Conservation (phyloP, 2,113 vertebrate species). For the Cyanoderma ruficeps region DNA sequence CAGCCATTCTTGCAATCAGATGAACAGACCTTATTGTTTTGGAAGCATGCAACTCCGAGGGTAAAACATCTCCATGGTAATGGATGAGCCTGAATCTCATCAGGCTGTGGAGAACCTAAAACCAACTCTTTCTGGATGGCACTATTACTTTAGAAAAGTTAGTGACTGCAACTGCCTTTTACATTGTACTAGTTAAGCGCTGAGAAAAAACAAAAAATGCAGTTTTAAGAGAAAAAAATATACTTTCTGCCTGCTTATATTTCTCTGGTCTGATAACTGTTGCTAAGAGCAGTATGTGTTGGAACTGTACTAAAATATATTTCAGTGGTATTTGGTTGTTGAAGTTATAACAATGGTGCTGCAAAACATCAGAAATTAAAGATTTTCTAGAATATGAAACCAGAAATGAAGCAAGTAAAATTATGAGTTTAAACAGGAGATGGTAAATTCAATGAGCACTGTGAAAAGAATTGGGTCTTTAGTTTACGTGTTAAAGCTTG, state of each 20-base stretch:
- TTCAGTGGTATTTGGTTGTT: not conserved
- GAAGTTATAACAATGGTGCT: not conserved
- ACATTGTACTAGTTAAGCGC: not conserved
- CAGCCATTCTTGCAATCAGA: not conserved
- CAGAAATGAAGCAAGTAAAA: not conserved
- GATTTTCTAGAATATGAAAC: not conserved
- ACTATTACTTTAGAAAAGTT: not conserved
- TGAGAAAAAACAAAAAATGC: not conserved
- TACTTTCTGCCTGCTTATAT: not conserved
- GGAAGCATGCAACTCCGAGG: not conserved
- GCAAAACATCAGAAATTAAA: not conserved
- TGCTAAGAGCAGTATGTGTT: not conserved
- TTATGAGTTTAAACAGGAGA: not conserved
- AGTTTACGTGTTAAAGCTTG: not conserved
- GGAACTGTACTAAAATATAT: not conserved
- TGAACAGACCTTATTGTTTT: not conserved
- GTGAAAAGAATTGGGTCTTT: not conserved
- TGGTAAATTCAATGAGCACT: not conserved
- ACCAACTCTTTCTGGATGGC: not conserved
- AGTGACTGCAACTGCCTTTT: not conserved
- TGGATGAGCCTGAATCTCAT: not conserved
- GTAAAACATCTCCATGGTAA: not conserved
- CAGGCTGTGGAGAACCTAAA: not conserved
- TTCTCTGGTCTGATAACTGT: not conserved
- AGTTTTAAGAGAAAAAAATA: not conserved